These are phyloP conservation scores for Psittacus erithacus DNA, from an alignment of 2,113 vertebrate genomes.

Conservation along the genomic window DNA sequence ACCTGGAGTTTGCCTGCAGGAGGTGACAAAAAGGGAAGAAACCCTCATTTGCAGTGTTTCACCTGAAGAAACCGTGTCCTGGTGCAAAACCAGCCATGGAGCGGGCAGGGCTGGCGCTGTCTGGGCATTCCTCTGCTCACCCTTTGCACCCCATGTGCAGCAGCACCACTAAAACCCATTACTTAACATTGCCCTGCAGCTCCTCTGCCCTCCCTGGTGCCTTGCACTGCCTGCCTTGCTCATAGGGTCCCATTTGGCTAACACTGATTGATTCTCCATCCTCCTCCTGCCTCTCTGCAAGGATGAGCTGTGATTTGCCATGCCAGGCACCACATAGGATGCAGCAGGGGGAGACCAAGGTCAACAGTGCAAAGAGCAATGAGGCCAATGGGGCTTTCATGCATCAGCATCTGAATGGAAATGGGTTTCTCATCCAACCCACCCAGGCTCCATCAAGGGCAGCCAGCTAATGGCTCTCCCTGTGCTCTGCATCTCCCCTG, in stretches of 20 bases:
- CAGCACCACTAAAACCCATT: neutral
- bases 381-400: neutral
- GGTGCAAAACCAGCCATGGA: neutral
- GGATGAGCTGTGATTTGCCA: neutral
- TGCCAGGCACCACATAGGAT: neutral
- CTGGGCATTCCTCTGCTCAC: accelerated
- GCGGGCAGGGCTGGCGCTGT: neutral
- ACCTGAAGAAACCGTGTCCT: neutral
- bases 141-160: neutral
- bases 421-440: neutral
- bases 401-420: neutral
- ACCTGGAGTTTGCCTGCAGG: neutral
- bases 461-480: neutral
- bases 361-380: neutral
- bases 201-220: neutral
- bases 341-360: neutral
- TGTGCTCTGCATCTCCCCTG: neutral
- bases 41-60: neutral
- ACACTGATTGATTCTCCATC: neutral
- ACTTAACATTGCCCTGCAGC: neutral
- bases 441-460: neutral
- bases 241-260: accelerated
- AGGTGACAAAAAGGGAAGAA: neutral
- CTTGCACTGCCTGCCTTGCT: neutral
- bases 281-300: neutral